Base-by-base conservation (phyloP, 1,140 invertebrate genomes). In the Stenopsyche tienmushanensis region DNA sequence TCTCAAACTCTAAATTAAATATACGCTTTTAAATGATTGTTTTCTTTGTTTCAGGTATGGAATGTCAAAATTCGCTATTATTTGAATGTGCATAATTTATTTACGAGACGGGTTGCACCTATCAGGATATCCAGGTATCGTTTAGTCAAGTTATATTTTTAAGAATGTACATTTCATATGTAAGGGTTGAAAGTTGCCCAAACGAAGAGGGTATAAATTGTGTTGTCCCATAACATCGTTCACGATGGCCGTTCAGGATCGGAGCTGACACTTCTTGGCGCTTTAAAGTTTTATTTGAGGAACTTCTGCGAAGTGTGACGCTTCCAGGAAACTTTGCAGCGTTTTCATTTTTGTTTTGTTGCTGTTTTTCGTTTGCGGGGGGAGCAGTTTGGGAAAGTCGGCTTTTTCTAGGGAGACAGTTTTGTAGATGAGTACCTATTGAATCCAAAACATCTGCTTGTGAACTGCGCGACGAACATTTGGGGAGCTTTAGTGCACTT, bases 371-470 rank as follows among this genome's bases (percentile, higher is more conserved):
- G 3, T 54, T 54, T n/a, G 25, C 41, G 13, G 1, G n/a, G n/a
- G n/a, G n/a, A n/a, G n/a, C 29, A 34, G 5, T 5, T 13, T 13
- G 29, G 29, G 24, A 42, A 57, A 57, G 21, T 39, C 34, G 2
- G 39, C 34, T 57, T 57, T 57, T 57, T 26, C 10, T 42, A 41
- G 20, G 54, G 24, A 41, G 57, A 62, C 45, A 62, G 60, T 65
- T 47, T n/a, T 21, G 42, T 13, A 50, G n/a, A 62, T 15, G 60
- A 69, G 67, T 57, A 62, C 54, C 67, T 63, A 69, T 69, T 69
- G 67, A 69, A 69, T 69, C 58, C 55, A 69, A 60, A 69, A 69
- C 67, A 69, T 69, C 67, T 65, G 67, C 62, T 60, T 60, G 62
- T 45, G 52, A 65, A 60, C 34, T 25, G 50, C 21, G 26, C 55